phyloP scores from a whole-genome alignment of 2,888 invertebrate genomes.

The Drosophila tripunctata region DNA sequence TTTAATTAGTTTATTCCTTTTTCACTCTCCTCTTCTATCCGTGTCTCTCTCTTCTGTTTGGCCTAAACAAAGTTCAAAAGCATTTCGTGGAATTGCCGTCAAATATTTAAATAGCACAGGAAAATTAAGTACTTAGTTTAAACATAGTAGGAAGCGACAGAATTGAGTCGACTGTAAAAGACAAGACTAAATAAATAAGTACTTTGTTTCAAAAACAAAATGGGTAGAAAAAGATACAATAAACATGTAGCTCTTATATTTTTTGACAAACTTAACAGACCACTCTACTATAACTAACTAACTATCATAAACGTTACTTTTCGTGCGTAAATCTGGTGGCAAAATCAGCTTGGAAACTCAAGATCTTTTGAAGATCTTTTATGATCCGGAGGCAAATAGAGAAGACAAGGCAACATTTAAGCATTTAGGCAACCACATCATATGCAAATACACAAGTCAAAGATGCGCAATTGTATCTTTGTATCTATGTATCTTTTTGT shows the following conservation, averaged over 20 bases:
- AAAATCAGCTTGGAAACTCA: not conserved
- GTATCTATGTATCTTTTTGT: slow-evolving; percentile 20
- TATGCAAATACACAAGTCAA: slow-evolving; percentile 20
- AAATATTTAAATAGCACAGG: slow-evolving; percentile 53
- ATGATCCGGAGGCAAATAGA: slow-evolving; percentile 32
- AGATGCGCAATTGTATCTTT: slow-evolving; percentile 40
- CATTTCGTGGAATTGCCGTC: slow-evolving; percentile 45
- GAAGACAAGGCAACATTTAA: slow-evolving; percentile 30
- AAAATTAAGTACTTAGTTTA: slow-evolving; percentile 15
- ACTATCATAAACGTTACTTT: slow-evolving; percentile 29
- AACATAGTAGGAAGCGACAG: too few relatives aligned
- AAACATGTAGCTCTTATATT: too few relatives aligned
- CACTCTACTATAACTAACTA: too few relatives aligned
- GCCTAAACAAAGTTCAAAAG: slow-evolving; percentile 10
- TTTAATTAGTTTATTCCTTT: slow-evolving; percentile 55
- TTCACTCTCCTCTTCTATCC: not conserved
- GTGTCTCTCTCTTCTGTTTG: not conserved
- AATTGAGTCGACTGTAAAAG: too few relatives aligned
- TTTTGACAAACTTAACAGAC: too few relatives aligned
- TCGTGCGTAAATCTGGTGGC: slow-evolving; percentile 69
- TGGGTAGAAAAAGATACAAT: too few relatives aligned
- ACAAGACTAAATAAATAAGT: not conserved
- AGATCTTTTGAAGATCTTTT: slow-evolving; percentile 25
- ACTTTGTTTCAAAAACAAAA: too few relatives aligned
- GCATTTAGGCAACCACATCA: slow-evolving; percentile 31